Evolutionary conservation across 2,888 invertebrate genomes (phyloP), one percentile per base, ranked within the genome.

Genomic region (Leptopilina myrica): DNA sequence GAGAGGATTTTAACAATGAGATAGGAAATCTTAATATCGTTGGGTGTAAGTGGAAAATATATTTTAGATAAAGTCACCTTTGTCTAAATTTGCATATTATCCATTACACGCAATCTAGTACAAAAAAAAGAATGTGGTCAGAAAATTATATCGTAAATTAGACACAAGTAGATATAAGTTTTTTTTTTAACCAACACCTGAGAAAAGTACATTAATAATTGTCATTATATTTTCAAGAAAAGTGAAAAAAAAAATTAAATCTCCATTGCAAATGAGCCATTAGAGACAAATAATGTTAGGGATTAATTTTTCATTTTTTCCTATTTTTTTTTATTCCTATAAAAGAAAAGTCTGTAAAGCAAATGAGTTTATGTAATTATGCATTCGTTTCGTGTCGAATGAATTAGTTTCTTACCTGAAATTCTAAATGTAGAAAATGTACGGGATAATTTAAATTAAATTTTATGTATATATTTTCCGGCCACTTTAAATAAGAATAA

Each of bases 311-410:
- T 49, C 12, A 49, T 49, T 49, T 49, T 33, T 33, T 33, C 33
- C 3, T 3, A 1, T 2, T 33, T 33, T 33, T 49, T 49, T 49
- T 49, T 49, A 11, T 49, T 9, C 11, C 11, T 26, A 46, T 67
- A 46, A 67, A 49, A 49, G 11, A 26, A 26, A 67, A 20, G 5
- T 15, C 20, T 20, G 62, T 62, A 62, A 67, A 67, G 15, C 46
- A 67, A 67, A 67, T 49, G 20, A 67, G 49, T 67, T 49, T 49
- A 49, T 26, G 14, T 49, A 67, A 67, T 67, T 67, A 67, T 67
- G 49, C 49, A 67, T 67, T 67, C 46, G 67, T 46, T 20, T 67
- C 20, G 46, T 46, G 15, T 20, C 20, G 20, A 67, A 49, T 67
- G 67, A 67, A 46, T 67, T 67, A 67, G 20, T 20, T 67, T 46